phyloP scores from a whole-genome alignment of 2,113 vertebrate genomes.

The Gopherus evgoodei region DNA sequence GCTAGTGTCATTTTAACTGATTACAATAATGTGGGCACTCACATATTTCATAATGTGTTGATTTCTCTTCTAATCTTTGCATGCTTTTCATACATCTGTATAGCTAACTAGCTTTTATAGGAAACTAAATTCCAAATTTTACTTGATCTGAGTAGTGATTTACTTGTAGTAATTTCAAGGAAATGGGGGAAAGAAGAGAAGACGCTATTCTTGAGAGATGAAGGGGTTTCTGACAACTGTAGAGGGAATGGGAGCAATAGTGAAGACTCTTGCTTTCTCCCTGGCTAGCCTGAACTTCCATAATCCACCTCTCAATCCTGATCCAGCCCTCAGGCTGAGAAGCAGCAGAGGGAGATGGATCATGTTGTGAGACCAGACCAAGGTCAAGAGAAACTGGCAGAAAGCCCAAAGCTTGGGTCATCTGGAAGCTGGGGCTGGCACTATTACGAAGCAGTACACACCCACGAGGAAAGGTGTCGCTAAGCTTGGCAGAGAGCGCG shows the following conservation, averaged over 20 bases:
- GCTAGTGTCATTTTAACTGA: neutral
- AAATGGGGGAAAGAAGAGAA: neutral
- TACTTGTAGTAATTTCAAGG: neutral
- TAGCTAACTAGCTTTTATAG: neutral
- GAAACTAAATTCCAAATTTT: neutral
- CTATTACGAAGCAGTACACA: neutral
- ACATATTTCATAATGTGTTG: neutral
- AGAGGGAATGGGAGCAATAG: neutral
- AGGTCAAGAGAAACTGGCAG: neutral
- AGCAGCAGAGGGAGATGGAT: neutral
- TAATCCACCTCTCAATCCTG: neutral
- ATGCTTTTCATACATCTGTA: accelerated
- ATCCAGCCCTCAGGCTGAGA: neutral
- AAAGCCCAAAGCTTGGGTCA: neutral
- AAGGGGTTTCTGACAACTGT: neutral
- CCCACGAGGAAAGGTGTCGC: neutral
- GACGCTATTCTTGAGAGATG: neutral
- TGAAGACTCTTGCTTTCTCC: neutral
- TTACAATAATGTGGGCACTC: neutral
- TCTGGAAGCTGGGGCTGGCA: neutral
- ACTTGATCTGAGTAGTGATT: neutral
- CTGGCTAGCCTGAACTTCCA: neutral
- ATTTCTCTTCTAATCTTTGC: neutral
- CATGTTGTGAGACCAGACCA: neutral
- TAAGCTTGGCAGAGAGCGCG: neutral